Evolutionary conservation across 2,888 invertebrate species (phyloP), one percentile per base, ranked within the genome.

Genomic region (Perizoma flavofasciatum): DNA sequence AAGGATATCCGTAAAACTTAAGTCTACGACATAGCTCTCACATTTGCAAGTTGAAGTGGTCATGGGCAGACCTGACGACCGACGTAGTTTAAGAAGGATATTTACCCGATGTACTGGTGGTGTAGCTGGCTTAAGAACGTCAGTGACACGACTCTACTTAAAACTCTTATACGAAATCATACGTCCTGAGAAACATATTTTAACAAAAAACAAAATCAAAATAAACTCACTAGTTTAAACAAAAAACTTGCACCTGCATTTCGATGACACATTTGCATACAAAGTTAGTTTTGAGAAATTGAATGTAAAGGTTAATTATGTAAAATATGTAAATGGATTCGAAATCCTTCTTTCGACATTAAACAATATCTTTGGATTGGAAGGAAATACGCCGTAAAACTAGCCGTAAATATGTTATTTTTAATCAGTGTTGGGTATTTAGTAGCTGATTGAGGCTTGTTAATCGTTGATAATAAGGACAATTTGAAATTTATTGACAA

Each of bases 251-350:
- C 81, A 82, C 73, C 74, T 84, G 84, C 81, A 82, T 85, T 82
- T 77, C 68, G 84, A 88, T 77, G 76, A 69, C 65, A 68, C 61
- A 89, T 91, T 90, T 78, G 63, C 89, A 90, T 88, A 89, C 90
- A 90, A 89, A 89, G 89, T 86, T 76, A 69, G 63, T 75, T 85
- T 83, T 75, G 71, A 75, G 70, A 75, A 78, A 78, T 77, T 71
- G 67, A 73, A 83, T 86, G 75, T 74, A 64, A 74, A 81, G 81
- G 79, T 81, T 83, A 85, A 86, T 86, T 83, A 89, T 90, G 85
- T 81, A 78, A 88, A 86, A 85, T 83, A 89, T 91, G 86, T 79
- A 79, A 88, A 90, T 83, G 6, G 64, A 84, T 83, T 83, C 88
- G 53, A 82, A 85, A 86, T 88, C 88, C 88, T 86, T 81, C 67